Evolutionary conservation across 1,140 invertebrate species (phyloP).

Genomic region (Dufourea novaeangliae): DNA sequence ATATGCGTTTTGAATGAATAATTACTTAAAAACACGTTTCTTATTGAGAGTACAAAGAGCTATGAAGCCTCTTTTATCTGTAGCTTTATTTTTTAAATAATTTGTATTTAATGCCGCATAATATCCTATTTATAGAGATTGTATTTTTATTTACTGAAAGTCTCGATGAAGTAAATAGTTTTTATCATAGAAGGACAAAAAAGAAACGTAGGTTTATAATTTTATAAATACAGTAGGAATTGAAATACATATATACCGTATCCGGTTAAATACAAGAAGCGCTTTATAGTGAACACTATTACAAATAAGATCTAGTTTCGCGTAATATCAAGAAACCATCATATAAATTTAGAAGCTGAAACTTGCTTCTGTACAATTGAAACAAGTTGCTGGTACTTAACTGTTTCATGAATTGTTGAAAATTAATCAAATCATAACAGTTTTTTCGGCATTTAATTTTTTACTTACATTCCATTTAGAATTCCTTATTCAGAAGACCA

Average conservation of each 20-base stretch:
- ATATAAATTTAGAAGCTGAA: background rate
- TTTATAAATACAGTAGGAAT: background rate
- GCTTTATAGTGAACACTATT: constrained; percentile 25
- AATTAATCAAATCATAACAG: background rate
- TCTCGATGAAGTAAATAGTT: background rate
- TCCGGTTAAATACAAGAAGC: constrained; percentile 3
- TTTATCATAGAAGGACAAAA: background rate
- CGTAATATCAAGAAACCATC: background rate
- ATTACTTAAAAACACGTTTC: constrained; percentile 14
- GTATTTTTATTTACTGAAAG: constrained; percentile 8
- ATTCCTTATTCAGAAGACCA: background rate
- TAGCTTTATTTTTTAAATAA: constrained; percentile 50
- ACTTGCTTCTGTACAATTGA: background rate
- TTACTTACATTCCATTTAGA: constrained; percentile 6
- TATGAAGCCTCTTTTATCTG: constrained; percentile 39
- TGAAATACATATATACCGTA: background rate
- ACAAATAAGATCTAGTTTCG: background rate
- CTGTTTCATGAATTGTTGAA: background rate
- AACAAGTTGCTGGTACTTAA: constrained; percentile 30
- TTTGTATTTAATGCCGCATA: constrained; percentile 53
- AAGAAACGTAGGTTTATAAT: constrained; percentile 6
- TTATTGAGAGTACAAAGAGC: constrained; percentile 32
- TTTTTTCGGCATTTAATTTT: background rate
- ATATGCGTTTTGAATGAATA: constrained; percentile 35
- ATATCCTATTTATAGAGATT: constrained; percentile 22